A percentile compares a stretch with the other conserved stretches of the same genome.
phyloP scores from a whole-genome alignment of 2,113 vertebrate species.

The Pithys albifrons region DNA sequence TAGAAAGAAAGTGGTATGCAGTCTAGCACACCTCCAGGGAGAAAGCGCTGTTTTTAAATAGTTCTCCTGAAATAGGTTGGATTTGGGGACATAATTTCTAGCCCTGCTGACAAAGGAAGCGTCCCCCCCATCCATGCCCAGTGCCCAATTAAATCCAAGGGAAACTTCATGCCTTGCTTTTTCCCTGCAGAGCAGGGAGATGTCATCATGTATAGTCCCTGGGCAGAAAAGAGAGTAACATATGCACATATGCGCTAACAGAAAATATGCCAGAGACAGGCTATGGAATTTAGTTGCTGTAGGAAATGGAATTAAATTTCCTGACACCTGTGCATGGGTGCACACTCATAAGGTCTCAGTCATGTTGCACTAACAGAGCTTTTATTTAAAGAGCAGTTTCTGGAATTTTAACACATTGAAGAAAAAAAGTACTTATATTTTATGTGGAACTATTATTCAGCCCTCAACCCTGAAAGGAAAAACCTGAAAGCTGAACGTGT shows the following conservation, averaged over 20 bases:
- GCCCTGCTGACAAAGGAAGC: neutral
- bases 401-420: neutral
- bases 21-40: neutral
- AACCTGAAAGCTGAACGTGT: neutral
- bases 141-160: neutral
- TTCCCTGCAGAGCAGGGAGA: neutral
- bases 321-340: neutral
- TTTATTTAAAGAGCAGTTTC: conserved; percentile 6
- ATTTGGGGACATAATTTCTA: neutral
- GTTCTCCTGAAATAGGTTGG: neutral
- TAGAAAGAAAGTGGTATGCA: neutral
- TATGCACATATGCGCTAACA: neutral
- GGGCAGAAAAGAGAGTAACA: neutral
- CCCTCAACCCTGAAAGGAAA: neutral
- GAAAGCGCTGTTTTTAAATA: neutral
- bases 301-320: neutral
- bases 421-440: neutral
- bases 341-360: neutral
- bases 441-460: neutral
- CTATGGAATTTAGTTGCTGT: neutral
- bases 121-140: neutral
- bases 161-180: neutral
- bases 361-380: neutral
- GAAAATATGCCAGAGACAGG: neutral
- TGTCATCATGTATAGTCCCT: accelerated